Evolutionary conservation across 2,797 vertebrate genomes (phyloP).

Genomic region (Brachymystax lenok): DNA sequence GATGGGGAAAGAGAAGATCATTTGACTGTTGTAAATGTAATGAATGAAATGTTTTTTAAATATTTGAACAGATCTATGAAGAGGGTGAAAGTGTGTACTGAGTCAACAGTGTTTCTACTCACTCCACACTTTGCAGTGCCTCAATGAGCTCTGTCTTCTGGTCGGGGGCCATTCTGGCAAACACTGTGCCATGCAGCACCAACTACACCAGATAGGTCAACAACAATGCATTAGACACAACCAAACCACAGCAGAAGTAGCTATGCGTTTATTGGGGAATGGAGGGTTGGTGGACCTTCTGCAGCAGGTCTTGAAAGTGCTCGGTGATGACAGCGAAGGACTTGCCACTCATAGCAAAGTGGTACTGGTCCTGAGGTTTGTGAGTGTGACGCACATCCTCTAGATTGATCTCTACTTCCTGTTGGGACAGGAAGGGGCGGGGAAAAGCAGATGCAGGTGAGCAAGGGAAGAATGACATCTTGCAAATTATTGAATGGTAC

Average conservation of each 20-base stretch:
- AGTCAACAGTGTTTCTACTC: constrained; percentile 65
- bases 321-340: constrained; percentile 92
- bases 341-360: constrained; percentile 98
- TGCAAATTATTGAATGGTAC: neutral
- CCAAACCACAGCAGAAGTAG: neutral
- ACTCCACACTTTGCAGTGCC: constrained; percentile 95
- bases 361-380: constrained; percentile 78
- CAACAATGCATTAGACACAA: neutral
- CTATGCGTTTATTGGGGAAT: too few species aligned
- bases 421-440: constrained; percentile 37
- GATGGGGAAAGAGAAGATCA: neutral
- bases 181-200: constrained; percentile 92
- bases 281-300: constrained; percentile 79
- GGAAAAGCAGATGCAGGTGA: neutral
- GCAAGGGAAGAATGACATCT: neutral
- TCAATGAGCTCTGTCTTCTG: constrained; percentile 98
- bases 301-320: constrained; percentile 95
- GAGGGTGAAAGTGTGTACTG: too few species aligned
- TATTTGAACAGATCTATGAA: too few species aligned
- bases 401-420: constrained; percentile 88
- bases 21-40: too few species aligned
- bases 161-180: constrained; percentile 96
- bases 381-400: constrained; percentile 80
- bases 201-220: constrained; percentile 73
- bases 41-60: too few species aligned